Evolutionary conservation across 2,797 vertebrate species (phyloP).

Genomic region (Delichon dasypus): DNA sequence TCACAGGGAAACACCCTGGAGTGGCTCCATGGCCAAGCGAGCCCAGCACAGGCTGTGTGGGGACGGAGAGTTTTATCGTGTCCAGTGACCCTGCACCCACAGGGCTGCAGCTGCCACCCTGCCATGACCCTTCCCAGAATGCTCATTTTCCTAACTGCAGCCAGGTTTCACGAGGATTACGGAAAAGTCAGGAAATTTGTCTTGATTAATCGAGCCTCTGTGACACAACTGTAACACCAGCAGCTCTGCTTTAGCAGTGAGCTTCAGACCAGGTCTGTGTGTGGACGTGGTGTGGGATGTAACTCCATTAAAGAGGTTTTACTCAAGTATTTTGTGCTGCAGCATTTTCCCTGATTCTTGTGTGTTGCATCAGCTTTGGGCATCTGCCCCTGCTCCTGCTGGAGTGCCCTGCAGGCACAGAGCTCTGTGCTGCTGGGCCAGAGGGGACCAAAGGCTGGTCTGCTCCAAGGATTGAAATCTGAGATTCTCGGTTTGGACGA

Average conservation of each 20-base stretch:
- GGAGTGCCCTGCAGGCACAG: not conserved
- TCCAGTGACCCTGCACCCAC: not conserved
- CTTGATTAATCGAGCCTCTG: not conserved
- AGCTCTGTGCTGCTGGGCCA: not conserved
- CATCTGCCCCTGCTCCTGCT: not conserved
- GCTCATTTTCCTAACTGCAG: not conserved
- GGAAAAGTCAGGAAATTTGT: not conserved
- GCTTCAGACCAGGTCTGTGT: not conserved
- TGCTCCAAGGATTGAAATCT: not conserved
- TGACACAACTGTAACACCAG: not conserved
- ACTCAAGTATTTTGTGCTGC: not conserved
- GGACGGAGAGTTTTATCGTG: not conserved
- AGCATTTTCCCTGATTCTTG: not conserved
- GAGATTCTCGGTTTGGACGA: not conserved
- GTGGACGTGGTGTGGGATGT: not conserved
- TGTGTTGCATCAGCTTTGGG: not conserved
- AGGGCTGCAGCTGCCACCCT: not conserved
- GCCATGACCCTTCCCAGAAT: not conserved
- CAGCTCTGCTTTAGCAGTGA: not conserved
- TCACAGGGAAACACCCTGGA: not conserved
- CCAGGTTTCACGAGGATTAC: not conserved
- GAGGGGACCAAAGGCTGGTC: not conserved
- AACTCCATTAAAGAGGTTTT: not conserved
- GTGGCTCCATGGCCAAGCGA: fast-evolving
- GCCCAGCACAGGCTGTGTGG: not conserved